Evolutionary conservation across 2,797 vertebrate genomes (phyloP).

Genomic region (Melopsittacus undulatus): DNA sequence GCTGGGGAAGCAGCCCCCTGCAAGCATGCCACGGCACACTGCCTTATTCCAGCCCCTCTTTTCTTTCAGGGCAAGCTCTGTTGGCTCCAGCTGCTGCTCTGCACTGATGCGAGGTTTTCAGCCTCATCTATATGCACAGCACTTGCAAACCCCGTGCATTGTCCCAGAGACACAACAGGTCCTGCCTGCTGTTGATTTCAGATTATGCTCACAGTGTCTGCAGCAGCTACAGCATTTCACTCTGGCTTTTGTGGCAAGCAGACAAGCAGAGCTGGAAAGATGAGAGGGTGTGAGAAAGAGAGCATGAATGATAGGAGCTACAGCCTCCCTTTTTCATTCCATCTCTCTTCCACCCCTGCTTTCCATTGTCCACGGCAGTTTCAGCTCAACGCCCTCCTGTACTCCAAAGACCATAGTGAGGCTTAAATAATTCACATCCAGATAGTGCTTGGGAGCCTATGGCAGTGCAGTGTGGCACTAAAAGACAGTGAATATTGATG

Average conservation of each 20-base stretch:
- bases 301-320: background rate
- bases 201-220: background rate
- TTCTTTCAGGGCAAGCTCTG: background rate
- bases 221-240: background rate
- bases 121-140: conserved; percentile 46
- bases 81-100: background rate
- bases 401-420: background rate
- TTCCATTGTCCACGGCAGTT: conserved; percentile 25
- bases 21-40: background rate
- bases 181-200: conserved; percentile 17
- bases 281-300: conserved; percentile 24
- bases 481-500: fast-evolving
- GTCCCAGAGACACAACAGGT: conserved; percentile 64
- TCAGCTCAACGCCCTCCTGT: background rate
- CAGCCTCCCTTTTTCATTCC: conserved; percentile 44
- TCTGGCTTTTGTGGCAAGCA: conserved; percentile 35
- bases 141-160: conserved; percentile 11
- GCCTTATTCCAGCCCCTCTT: conserved; percentile 20
- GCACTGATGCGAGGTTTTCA: background rate
- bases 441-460: background rate
- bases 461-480: background rate
- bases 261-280: conserved; percentile 53
- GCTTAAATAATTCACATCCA: conserved; percentile 37
- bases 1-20: background rate
- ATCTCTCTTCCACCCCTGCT: background rate